Percentiles rank a stretch among this genome's conserved stretches.
These are phyloP conservation scores for Leptothorax acervorum DNA, from an alignment of 2,888 invertebrate genomes.

Conservation along the genomic window DNA sequence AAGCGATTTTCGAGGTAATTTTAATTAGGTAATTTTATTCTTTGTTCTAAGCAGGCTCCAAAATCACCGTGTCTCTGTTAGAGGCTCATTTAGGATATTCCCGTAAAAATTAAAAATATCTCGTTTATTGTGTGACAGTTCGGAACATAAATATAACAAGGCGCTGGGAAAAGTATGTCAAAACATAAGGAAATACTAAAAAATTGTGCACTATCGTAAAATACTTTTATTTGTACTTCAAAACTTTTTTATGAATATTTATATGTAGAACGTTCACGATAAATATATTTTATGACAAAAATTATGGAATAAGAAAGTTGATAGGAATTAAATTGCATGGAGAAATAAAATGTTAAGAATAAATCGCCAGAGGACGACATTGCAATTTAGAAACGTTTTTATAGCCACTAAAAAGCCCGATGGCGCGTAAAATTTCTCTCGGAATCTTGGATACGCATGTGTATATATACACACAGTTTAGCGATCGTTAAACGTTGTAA, in stretches of 20 bases:
- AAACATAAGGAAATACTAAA: not conserved
- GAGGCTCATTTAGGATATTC: not conserved
- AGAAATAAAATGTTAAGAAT: constrained; percentile 4
- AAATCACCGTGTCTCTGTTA: not conserved
- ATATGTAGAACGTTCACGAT: not conserved
- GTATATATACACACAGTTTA: constrained; percentile 13
- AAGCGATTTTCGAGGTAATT: not conserved
- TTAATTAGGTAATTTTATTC: not conserved
- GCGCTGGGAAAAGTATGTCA: not conserved
- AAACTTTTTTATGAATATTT: not conserved
- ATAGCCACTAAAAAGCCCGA: not conserved
- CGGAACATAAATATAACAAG: not conserved
- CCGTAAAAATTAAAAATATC: constrained; percentile 18
- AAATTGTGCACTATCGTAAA: not conserved
- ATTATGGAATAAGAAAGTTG: not conserved
- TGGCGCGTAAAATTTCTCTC: constrained; percentile 14
- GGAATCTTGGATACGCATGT: constrained; percentile 8
- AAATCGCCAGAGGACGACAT: not conserved
- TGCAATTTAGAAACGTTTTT: constrained; percentile 12
- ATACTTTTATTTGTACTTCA: not conserved
- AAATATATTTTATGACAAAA: not conserved
- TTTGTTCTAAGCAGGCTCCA: not conserved
- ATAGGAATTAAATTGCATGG: not conserved
- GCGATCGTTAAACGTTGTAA: constrained; percentile 25
- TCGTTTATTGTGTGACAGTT: not conserved